Conservation (phyloP, 2,113 vertebrate species). For the Phrynosoma platyrhinos region DNA sequence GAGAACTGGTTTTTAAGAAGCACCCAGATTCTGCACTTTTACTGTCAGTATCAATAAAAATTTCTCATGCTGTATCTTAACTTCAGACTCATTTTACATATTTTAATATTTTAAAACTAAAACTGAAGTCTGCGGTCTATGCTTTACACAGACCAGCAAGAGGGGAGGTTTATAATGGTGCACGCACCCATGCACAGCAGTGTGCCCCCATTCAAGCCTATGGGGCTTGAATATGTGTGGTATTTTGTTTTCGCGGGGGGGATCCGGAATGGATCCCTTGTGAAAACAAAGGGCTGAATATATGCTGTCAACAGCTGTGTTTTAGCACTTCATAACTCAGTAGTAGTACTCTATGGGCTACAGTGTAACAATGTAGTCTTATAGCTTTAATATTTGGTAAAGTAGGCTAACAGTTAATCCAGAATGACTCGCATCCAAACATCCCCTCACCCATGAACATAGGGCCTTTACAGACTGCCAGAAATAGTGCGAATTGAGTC, state of each 20-base stretch:
- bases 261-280: too few species aligned
- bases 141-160: too few species aligned
- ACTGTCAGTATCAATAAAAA: conserved; percentile 19
- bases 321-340: background rate
- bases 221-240: too few species aligned
- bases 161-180: too few species aligned
- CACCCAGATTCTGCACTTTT: background rate
- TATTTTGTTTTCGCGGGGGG: too few species aligned
- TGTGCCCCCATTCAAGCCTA: too few species aligned
- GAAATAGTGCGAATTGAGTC: too few species aligned
- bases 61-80: background rate
- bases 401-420: background rate
- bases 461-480: too few species aligned
- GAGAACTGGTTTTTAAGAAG: background rate
- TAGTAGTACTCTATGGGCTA: background rate
- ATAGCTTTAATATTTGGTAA: background rate
- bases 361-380: too few species aligned
- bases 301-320: background rate
- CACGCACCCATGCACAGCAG: too few species aligned
- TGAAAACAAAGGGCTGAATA: too few species aligned
- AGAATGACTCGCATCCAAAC: background rate
- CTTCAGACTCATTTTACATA: background rate
- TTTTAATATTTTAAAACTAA: background rate
- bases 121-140: too few species aligned
- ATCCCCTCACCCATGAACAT: background rate